A percentile compares a stretch with the other conserved stretches of the same genome.
Evolutionary conservation across 64 coral and sea anemone species (phyloP).

Genomic region (Stichodactyla mertensii): DNA sequence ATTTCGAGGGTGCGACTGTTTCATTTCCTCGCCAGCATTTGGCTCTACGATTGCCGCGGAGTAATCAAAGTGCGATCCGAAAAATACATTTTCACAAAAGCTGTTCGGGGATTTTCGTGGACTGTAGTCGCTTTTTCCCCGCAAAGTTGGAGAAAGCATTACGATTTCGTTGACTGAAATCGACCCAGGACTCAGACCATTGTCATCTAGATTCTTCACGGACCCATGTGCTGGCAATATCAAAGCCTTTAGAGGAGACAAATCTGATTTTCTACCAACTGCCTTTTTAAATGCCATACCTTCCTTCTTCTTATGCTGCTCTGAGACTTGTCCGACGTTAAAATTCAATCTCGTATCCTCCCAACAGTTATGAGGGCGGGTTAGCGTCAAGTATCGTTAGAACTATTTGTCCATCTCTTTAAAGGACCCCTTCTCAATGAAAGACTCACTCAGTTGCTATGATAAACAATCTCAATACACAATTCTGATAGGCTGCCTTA

Average conservation of each 20-base stretch:
- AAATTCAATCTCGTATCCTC: too few relatives aligned
- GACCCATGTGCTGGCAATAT: not conserved
- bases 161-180: not conserved
- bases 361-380: too few relatives aligned
- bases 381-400: too few relatives aligned
- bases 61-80: not conserved
- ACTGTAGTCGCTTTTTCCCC: not conserved
- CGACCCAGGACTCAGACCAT: not conserved
- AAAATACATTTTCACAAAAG: not conserved
- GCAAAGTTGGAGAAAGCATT: not conserved
- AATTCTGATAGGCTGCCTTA: not conserved
- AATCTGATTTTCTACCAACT: not conserved
- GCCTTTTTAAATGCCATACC: not conserved
- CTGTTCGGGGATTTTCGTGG: not conserved
- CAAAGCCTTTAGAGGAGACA: not conserved
- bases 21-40: not conserved
- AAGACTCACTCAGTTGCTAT: too few relatives aligned
- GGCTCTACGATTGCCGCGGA: not conserved
- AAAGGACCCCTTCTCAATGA: too few relatives aligned
- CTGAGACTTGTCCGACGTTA: too few relatives aligned
- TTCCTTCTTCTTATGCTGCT: too few relatives aligned
- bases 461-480: too few relatives aligned
- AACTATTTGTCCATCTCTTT: too few relatives aligned
- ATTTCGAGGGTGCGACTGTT: not conserved
- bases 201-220: not conserved